phyloP scores from a whole-genome alignment of 2,797 vertebrate species.

The Podargus strigoides region DNA sequence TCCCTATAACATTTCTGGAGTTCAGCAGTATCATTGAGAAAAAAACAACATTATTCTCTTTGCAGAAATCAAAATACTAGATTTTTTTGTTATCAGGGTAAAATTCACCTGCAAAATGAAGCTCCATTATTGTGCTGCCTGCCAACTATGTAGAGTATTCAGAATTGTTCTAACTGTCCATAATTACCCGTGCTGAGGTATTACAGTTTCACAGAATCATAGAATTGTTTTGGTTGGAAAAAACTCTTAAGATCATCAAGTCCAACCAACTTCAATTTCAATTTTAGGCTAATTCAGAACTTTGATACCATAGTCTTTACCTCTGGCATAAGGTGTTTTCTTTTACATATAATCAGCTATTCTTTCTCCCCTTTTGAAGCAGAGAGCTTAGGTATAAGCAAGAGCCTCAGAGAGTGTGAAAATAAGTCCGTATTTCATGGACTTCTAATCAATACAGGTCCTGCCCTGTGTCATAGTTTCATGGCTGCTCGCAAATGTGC shows the following conservation, averaged over 20 bases:
- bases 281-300: not conserved
- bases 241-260: too few species aligned
- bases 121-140: not conserved
- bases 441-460: not conserved
- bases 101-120: not conserved
- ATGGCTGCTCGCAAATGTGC: not conserved
- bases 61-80: not conserved
- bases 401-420: accelerated
- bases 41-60: not conserved
- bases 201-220: too few species aligned
- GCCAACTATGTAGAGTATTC: not conserved
- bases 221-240: too few species aligned
- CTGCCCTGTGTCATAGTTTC: not conserved
- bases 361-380: not conserved
- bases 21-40: not conserved
- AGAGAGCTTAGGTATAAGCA: not conserved
- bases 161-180: not conserved
- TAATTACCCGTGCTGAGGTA: not conserved
- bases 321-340: not conserved
- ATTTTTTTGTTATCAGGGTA: not conserved
- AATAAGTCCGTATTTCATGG: not conserved
- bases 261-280: too few species aligned
- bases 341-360: not conserved
- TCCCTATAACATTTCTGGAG: not conserved
- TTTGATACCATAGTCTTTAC: not conserved